phyloP scores from a whole-genome alignment of 2,113 vertebrate species.

The Sinocyclocheilus maitianheensis region DNA sequence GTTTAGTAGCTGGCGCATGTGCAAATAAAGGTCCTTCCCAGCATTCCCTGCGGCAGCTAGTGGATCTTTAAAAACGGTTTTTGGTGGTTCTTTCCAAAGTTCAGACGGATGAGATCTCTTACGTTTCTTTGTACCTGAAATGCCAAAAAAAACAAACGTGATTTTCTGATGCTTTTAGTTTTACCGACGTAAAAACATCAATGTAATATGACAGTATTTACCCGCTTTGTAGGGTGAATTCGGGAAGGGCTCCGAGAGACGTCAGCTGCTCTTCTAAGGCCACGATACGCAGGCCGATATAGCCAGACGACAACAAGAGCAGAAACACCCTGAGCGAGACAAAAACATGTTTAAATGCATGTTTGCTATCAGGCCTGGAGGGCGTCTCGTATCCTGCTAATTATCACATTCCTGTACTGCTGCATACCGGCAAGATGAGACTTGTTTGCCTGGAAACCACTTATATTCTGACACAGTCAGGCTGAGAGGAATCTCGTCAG shows the following conservation, averaged over 20 bases:
- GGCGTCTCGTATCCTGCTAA: neutral
- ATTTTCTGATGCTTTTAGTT: too few species aligned
- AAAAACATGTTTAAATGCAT: neutral
- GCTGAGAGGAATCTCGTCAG: too few species aligned
- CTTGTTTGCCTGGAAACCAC: neutral
- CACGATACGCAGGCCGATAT: conserved; percentile 82
- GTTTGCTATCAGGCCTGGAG: neutral
- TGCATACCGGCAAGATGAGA: neutral
- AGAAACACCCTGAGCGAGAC: conserved; percentile 74
- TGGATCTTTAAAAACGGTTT: neutral
- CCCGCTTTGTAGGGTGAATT: conserved; percentile 74
- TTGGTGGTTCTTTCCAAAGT: neutral
- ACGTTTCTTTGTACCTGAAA: conserved; percentile 75
- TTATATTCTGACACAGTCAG: too few species aligned
- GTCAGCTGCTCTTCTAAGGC: conserved; percentile 84
- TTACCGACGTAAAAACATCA: too few species aligned
- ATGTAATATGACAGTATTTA: conserved; percentile 22
- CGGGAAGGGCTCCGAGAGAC: conserved; percentile 70
- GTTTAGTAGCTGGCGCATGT: neutral
- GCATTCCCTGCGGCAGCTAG: neutral
- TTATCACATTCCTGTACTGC: neutral
- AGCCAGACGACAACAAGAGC: conserved; percentile 83
- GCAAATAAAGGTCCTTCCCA: neutral
- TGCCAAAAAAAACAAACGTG: neutral
- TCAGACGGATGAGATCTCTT: conserved; percentile 57